These are phyloP conservation scores for Silurus lanzhouensis DNA, from an alignment of 2,797 vertebrate genomes.

Conservation along the genomic window DNA sequence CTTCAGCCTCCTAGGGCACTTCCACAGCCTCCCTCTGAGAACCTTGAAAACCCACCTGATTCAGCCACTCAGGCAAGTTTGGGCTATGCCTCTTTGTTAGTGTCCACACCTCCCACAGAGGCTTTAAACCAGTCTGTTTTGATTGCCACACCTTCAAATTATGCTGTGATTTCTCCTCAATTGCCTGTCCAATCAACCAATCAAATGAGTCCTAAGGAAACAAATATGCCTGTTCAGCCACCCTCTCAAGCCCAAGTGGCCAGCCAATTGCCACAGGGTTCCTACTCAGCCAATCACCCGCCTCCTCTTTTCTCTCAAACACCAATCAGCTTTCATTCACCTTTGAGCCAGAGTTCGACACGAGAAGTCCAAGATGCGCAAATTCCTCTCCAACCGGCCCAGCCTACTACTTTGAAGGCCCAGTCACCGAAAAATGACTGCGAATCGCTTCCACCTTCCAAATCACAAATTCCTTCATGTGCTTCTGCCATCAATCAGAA, in stretches of 20 bases:
- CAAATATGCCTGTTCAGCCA: slow-evolving; percentile 58
- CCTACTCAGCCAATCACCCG: slow-evolving; percentile 67
- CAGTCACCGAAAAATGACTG: slow-evolving; percentile 62
- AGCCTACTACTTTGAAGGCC: slow-evolving; percentile 65
- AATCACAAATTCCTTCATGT: slow-evolving; percentile 63
- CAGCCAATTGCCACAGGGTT: slow-evolving; percentile 56
- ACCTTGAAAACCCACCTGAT: slow-evolving; percentile 95
- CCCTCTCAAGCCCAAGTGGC: slow-evolving; percentile 65
- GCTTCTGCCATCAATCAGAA: slow-evolving; percentile 69
- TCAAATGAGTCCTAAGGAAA: slow-evolving; percentile 72
- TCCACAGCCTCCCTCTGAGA: slow-evolving; percentile 81
- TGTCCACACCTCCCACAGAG: slow-evolving; percentile 80
- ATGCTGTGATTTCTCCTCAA: slow-evolving; percentile 78
- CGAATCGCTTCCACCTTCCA: slow-evolving; percentile 59
- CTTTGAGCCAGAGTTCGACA: slow-evolving; percentile 64
- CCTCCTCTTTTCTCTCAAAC: slow-evolving; percentile 68
- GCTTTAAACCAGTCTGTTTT: slow-evolving; percentile 85
- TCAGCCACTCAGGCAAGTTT: slow-evolving; percentile 82
- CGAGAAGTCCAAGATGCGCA: slow-evolving; percentile 71
- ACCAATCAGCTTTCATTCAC: slow-evolving; percentile 65
- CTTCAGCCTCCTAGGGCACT: slow-evolving; percentile 65
- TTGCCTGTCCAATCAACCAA: slow-evolving; percentile 69
- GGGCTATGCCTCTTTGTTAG: slow-evolving; percentile 88
- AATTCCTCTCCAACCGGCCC: slow-evolving; percentile 61
- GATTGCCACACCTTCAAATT: slow-evolving; percentile 89